These are phyloP conservation scores for Folsomia candida DNA, from an alignment of 2,888 invertebrate species.

Conservation along the genomic window DNA sequence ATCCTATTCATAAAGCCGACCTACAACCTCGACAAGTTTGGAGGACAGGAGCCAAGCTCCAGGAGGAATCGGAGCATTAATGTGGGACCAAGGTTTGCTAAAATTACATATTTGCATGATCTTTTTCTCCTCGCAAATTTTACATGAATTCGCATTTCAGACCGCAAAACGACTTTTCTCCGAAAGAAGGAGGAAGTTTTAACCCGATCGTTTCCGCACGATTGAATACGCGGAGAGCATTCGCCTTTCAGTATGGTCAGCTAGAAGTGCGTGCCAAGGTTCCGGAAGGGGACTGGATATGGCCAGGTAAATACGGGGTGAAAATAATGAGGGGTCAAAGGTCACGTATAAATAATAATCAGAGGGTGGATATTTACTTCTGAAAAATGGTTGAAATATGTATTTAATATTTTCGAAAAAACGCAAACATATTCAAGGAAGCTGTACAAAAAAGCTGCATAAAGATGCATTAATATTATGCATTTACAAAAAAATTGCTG, in stretches of 20 bases:
- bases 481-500: too few species aligned
- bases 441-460: too few species aligned
- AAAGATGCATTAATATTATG: too few species aligned
- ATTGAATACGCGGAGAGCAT: slow-evolving; percentile 32
- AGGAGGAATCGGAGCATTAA: neutral
- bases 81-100: neutral
- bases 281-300: slow-evolving; percentile 31
- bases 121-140: neutral
- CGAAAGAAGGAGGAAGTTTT: neutral
- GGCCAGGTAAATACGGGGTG: slow-evolving; percentile 32
- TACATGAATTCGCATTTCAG: too few species aligned
- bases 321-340: neutral
- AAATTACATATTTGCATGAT: neutral
- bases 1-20: slow-evolving; percentile 32
- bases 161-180: neutral
- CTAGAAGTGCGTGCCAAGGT: slow-evolving; percentile 34
- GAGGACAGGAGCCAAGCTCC: too few species aligned
- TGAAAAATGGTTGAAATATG: too few species aligned
- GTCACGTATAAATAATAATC: too few species aligned
- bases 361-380: too few species aligned
- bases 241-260: slow-evolving; percentile 32
- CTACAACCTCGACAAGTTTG: neutral
- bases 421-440: too few species aligned
- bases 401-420: too few species aligned
- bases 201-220: slow-evolving; percentile 33